phyloP scores from a whole-genome alignment of 1,140 invertebrate genomes.

The Ceratosolen solmsi region DNA sequence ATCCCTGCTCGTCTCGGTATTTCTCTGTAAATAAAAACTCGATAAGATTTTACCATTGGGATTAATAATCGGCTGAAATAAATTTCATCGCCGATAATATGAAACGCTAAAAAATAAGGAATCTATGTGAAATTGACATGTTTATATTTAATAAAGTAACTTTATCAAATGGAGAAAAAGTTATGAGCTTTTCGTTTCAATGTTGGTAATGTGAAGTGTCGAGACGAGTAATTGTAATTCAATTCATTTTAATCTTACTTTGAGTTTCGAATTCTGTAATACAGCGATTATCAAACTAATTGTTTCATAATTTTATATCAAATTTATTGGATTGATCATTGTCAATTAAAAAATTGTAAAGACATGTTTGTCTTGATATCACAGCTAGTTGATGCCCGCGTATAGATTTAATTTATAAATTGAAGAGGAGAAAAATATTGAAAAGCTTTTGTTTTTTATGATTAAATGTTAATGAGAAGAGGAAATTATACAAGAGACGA shows the following conservation, averaged over 20 bases:
- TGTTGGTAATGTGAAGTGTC: neutral
- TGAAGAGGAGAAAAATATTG: slow-evolving; percentile 5
- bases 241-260: neutral
- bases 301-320: slow-evolving; percentile 25
- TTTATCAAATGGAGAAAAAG: neutral
- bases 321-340: neutral
- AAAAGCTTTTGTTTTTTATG: slow-evolving; percentile 46
- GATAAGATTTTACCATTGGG: neutral
- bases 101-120: neutral
- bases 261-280: neutral
- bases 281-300: neutral
- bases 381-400: slow-evolving; percentile 1
- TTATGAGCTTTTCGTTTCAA: neutral
- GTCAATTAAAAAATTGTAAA: slow-evolving; percentile 14
- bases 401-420: slow-evolving; percentile 26
- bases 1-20: neutral
- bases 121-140: neutral
- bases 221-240: slow-evolving; percentile 23
- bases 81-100: neutral
- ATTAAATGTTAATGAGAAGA: slow-evolving; percentile 38
- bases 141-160: neutral
- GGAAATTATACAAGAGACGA: slow-evolving; percentile 7
- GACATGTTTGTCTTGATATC: neutral
- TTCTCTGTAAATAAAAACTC: neutral
- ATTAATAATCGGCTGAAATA: neutral